A percentile compares a stretch with the other conserved stretches of the same genome.
These are phyloP conservation scores for Pachycephala philippinensis DNA, from an alignment of 2,113 vertebrate species.

Conservation along the genomic window DNA sequence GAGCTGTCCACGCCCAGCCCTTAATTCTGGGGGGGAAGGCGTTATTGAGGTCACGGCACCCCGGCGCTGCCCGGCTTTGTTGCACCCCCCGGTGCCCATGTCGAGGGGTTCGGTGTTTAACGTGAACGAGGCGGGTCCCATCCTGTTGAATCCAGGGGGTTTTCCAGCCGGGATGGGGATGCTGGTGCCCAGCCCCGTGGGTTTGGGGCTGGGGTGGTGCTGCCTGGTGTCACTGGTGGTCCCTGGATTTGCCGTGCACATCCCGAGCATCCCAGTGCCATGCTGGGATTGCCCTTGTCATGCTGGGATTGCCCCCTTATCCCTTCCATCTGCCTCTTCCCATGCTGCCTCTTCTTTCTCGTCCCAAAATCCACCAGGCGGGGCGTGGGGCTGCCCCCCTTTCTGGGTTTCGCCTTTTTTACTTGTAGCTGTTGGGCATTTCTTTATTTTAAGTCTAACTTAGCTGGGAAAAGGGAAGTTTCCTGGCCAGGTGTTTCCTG, in stretches of 20 bases:
- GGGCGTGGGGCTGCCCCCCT: background rate
- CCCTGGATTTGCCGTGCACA: background rate
- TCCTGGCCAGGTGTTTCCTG: background rate
- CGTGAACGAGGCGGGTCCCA: background rate
- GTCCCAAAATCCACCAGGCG: background rate
- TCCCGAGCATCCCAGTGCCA: accelerated
- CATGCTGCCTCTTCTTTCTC: background rate
- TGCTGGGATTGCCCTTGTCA: background rate
- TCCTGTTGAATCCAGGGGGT: background rate
- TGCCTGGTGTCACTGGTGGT: background rate
- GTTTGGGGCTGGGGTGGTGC: background rate
- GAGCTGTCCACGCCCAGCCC: background rate
- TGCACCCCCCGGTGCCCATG: background rate
- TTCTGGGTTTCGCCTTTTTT: background rate
- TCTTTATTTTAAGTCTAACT: background rate
- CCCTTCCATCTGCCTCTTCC: background rate
- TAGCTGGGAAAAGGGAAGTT: background rate
- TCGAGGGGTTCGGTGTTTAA: background rate
- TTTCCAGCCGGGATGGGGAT: background rate
- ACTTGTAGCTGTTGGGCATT: background rate
- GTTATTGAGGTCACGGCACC: background rate
- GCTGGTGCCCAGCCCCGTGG: background rate
- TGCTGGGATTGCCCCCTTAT: background rate
- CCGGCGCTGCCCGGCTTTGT: background rate
- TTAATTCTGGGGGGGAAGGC: background rate